phyloP scores from a whole-genome alignment of 2,797 vertebrate species.

The Melanotaenia pygmaea region DNA sequence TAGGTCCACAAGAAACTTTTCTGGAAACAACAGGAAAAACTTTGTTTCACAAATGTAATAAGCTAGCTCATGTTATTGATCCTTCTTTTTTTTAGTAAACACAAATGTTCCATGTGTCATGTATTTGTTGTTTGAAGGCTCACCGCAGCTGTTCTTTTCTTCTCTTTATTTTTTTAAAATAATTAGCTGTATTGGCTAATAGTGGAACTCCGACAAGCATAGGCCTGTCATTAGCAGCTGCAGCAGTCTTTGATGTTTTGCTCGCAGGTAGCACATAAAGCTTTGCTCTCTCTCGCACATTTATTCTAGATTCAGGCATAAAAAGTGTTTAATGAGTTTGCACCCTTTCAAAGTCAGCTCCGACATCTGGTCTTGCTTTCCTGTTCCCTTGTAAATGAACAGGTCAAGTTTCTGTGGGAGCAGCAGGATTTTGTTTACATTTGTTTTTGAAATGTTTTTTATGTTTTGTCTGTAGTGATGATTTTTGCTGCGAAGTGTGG shows the following conservation, averaged over 20 bases:
- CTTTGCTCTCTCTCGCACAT: conserved; percentile 42
- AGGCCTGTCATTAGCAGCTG: conserved; percentile 73
- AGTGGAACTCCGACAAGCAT: conserved; percentile 51
- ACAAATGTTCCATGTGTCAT: conserved; percentile 5
- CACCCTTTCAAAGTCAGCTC: conserved; percentile 51
- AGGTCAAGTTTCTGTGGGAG: conserved; percentile 41
- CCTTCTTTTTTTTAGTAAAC: conserved; percentile 3
- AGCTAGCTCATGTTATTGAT: neutral
- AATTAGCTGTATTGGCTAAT: conserved; percentile 64
- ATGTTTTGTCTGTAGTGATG: neutral
- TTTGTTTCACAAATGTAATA: neutral
- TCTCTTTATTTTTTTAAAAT: conserved; percentile 20
- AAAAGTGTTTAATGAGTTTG: conserved; percentile 68
- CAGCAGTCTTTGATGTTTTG: conserved; percentile 72
- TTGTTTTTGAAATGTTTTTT: conserved; percentile 22
- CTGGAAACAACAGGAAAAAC: conserved; percentile 35
- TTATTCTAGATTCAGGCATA: conserved; percentile 62
- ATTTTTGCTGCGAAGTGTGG: neutral
- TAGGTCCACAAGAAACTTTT: conserved; percentile 51
- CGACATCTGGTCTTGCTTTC: conserved; percentile 72
- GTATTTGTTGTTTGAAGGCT: conserved; percentile 3
- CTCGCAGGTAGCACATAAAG: conserved; percentile 63
- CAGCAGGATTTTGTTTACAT: conserved; percentile 16
- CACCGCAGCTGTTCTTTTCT: neutral
- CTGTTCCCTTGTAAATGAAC: conserved; percentile 29